Conservation (phyloP, 2,113 vertebrate genomes). For the Cinclus cinclus region DNA sequence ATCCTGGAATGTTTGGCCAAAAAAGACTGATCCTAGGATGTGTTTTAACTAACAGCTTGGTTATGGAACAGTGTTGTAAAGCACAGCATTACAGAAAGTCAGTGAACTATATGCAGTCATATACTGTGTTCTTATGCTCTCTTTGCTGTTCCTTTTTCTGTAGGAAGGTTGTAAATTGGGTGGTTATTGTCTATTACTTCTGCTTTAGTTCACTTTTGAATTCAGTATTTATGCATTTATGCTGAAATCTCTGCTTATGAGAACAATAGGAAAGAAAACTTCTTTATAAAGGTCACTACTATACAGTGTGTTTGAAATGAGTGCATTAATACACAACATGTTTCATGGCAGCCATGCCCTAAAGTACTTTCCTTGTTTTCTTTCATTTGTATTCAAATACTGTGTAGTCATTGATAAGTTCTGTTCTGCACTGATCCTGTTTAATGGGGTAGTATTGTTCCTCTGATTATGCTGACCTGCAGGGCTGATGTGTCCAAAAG, state of each 20-base stretch:
- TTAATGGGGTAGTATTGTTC: neutral
- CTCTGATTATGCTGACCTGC: neutral
- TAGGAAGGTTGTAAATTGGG: neutral
- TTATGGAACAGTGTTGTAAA: neutral
- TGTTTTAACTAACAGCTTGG: neutral
- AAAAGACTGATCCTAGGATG: neutral
- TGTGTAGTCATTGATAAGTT: neutral
- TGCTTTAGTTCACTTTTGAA: neutral
- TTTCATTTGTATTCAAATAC: neutral
- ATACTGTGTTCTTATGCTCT: neutral
- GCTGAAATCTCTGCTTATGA: neutral
- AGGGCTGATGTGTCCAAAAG: neutral
- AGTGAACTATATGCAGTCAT: neutral
- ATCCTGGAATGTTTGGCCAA: neutral
- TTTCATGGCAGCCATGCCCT: neutral
- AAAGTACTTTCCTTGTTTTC: neutral
- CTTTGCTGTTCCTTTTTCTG: neutral
- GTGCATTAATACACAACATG: neutral
- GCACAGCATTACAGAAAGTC: neutral
- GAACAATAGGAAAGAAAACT: neutral
- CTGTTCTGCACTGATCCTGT: neutral
- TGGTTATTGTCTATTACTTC: neutral
- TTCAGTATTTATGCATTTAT: neutral
- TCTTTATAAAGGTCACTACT: neutral
- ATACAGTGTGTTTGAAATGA: neutral